Conservation (phyloP, 2,888 invertebrate genomes). For the Noctua janthe region DNA sequence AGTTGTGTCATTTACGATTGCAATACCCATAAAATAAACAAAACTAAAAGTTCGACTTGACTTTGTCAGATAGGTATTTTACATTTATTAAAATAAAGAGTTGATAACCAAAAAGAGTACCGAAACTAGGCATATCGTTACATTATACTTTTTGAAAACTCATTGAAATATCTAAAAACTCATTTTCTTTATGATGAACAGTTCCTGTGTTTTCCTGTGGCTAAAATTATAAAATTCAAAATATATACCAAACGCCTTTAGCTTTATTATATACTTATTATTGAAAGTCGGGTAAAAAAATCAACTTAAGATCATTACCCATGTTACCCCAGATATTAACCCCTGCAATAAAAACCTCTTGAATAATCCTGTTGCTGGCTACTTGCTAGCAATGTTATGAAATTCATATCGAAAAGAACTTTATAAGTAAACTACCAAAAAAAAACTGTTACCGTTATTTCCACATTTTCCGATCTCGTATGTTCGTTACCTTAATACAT, state of each 20-base stretch:
- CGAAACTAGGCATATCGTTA: too few relatives aligned
- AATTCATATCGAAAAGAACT: not conserved
- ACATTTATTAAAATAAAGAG: not conserved
- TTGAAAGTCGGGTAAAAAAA: not conserved
- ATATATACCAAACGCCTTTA: not conserved
- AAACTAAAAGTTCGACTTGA: not conserved
- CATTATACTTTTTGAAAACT: not conserved
- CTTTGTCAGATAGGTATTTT: not conserved
- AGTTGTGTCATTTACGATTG: not conserved
- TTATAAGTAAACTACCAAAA: not conserved
- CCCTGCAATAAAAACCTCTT: not conserved
- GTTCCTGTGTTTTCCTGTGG: not conserved
- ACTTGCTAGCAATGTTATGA: not conserved
- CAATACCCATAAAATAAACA: not conserved
- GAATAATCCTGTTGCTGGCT: not conserved
- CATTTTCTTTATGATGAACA: not conserved
- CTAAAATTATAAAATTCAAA: constrained; percentile 11
- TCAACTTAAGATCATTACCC: not conserved
- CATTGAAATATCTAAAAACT: not conserved
- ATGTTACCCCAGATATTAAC: not conserved
- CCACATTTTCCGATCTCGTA: not conserved
- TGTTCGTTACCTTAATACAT: not conserved
- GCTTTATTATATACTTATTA: not conserved
- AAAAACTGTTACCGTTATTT: not conserved
- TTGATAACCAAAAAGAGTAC: not conserved